A percentile compares a stretch with the other conserved stretches of the same genome.
These are phyloP conservation scores for Probaryconus sp. DNA, from an alignment of 1,140 invertebrate genomes.

Conservation along the genomic window DNA sequence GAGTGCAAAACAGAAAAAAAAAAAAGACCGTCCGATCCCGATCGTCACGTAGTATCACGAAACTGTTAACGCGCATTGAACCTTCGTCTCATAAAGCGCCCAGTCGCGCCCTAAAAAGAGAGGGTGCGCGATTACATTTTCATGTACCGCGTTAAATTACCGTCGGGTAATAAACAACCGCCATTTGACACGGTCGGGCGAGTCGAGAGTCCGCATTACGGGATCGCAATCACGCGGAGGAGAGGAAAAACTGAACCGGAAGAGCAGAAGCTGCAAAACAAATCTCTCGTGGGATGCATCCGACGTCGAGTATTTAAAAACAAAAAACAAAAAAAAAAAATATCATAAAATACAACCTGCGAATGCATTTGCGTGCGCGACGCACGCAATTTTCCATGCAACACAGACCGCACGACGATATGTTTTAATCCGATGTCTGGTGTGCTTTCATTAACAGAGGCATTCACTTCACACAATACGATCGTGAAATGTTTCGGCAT, in stretches of 20 bases:
- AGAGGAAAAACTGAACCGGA: constrained; percentile 48
- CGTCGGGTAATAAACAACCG: constrained; percentile 60
- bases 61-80: constrained; percentile 20
- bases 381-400: constrained; percentile 33
- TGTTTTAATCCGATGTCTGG: constrained; percentile 45
- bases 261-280: constrained; percentile 54
- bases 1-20: neutral
- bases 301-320: constrained; percentile 44
- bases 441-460: constrained; percentile 37
- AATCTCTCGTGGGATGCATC: constrained; percentile 55
- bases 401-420: constrained; percentile 21
- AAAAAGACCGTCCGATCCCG: neutral
- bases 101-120: constrained; percentile 44
- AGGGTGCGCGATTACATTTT: constrained; percentile 53
- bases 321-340: constrained; percentile 20
- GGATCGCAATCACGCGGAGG: constrained; percentile 57
- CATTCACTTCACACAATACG: constrained; percentile 14
- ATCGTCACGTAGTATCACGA: constrained; percentile 9
- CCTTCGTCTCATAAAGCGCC: constrained; percentile 43
- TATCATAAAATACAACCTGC: constrained; percentile 41
- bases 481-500: constrained; percentile 10
- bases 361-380: constrained; percentile 40
- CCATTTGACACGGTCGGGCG: constrained; percentile 61
- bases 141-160: constrained; percentile 54
- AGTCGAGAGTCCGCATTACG: constrained; percentile 57